Evolutionary conservation across 1,140 invertebrate species (phyloP), one percentile per base, ranked within the genome.

Genomic region (Proales similis): DNA sequence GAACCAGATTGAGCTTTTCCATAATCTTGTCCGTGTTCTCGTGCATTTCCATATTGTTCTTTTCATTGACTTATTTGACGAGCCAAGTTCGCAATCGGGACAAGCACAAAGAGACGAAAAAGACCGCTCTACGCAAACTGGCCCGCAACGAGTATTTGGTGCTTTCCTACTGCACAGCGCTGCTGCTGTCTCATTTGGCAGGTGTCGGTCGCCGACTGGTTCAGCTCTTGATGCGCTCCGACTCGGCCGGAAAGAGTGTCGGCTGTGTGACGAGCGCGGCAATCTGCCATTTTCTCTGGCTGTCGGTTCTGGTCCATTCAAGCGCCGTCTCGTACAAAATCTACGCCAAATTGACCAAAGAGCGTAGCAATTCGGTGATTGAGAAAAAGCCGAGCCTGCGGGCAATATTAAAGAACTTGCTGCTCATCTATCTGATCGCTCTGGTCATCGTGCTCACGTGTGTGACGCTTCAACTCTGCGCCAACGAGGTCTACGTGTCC

Each of bases 311-410:
- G 11, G 39, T 57, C 20, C 51, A 57, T 24, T 57, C 51, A 27
- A 57, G 45, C 22, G 33, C 51, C 24, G 38, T 57, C 9, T 57
- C 51, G 4, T 57, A 42, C 29, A 57, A 57, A n/a, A 57, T 57
- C 19, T 57, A 57, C 7, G 11, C 45, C 7, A 57, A 57, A n/a
- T 19, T 57, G 20, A 42, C 51, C 6, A 57, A 43, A 26, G 27
- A 36, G 24, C 20, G 39, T n/a, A 42, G 30, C 30, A 26, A 2
- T 11, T 20, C 39, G 20, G 39, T 57, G 19, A 17, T 39, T 19
- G 20, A 17, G 20, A 57, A 42, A 42, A n/a, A 39, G 6, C 39
- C 39, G 26, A 42, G 51, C 36, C 17, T 42, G 19, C 39, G 20
- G 11, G 27, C 36, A 14, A 42, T 42, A 9, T 42, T 20, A 11